A percentile compares a stretch with the other conserved stretches of the same genome.
Conservation (phyloP, 30 jellyfish, hydroid and myxozoan species). For the Aurelia sp. region DNA sequence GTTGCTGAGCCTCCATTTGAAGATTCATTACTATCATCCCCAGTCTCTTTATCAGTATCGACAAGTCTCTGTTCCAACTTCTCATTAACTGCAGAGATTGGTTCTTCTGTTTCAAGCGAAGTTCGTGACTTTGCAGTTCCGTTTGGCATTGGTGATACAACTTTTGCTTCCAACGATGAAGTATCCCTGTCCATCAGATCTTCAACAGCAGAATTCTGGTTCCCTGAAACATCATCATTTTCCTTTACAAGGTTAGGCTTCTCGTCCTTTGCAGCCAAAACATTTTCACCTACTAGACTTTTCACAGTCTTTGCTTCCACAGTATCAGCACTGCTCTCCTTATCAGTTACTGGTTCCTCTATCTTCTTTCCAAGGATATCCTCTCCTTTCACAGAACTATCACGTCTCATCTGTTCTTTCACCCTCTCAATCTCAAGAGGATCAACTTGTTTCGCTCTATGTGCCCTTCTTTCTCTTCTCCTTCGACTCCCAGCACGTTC, state of each 20-base stretch:
- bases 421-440: constrained; percentile 48
- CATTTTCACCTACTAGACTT: background rate
- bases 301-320: background rate
- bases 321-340: background rate
- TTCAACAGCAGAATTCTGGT: background rate
- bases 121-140: background rate
- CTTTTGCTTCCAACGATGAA: background rate
- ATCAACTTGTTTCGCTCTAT: constrained; percentile 61
- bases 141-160: background rate
- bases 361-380: background rate
- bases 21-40: constrained; percentile 54
- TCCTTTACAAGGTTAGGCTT: background rate
- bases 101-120: background rate
- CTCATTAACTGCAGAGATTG: background rate
- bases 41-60: constrained; percentile 27
- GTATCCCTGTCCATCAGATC: background rate
- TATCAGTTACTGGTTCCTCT: no score
- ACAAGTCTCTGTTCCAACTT: background rate
- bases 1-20: constrained; percentile 56
- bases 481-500: constrained; percentile 68
- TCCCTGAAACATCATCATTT: background rate
- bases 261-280: background rate
- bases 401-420: constrained; percentile 67
- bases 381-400: constrained; percentile 13
- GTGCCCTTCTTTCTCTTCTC: constrained; percentile 62